phyloP scores from a whole-genome alignment of 2,797 vertebrate species.

The Enteromius unitaeniatus region DNA sequence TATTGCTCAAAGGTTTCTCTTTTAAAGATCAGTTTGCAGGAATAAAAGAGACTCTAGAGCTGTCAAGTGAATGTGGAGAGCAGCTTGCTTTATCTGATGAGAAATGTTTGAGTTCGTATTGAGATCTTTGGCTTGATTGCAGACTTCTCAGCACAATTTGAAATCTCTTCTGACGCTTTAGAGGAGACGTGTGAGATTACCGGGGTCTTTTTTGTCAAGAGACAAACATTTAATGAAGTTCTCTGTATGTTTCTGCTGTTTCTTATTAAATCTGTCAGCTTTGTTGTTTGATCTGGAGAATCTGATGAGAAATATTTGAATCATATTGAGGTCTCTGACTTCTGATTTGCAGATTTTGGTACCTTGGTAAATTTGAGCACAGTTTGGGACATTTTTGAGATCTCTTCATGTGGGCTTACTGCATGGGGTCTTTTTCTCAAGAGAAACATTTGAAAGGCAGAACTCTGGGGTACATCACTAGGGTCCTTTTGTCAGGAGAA shows the following conservation, averaged over 20 bases:
- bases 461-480: not conserved
- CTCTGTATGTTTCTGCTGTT: not conserved
- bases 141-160: not conserved
- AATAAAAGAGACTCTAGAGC: not conserved
- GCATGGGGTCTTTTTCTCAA: not conserved
- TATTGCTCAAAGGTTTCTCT: not conserved
- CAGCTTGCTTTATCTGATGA: not conserved
- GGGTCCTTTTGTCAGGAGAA: not conserved
- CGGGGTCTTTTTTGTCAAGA: not conserved
- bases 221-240: not conserved
- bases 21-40: not conserved
- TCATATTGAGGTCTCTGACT: not conserved
- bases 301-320: not conserved
- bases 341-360: not conserved
- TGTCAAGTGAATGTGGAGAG: not conserved
- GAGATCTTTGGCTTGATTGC: not conserved
- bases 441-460: not conserved
- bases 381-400: not conserved
- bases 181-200: not conserved
- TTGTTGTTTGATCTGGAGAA: not conserved
- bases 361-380: not conserved
- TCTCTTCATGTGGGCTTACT: not conserved
- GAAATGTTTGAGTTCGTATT: not conserved
- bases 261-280: not conserved
- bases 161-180: not conserved